Base-by-base conservation (phyloP, 2,797 vertebrate genomes). In the Pygocentrus nattereri region DNA sequence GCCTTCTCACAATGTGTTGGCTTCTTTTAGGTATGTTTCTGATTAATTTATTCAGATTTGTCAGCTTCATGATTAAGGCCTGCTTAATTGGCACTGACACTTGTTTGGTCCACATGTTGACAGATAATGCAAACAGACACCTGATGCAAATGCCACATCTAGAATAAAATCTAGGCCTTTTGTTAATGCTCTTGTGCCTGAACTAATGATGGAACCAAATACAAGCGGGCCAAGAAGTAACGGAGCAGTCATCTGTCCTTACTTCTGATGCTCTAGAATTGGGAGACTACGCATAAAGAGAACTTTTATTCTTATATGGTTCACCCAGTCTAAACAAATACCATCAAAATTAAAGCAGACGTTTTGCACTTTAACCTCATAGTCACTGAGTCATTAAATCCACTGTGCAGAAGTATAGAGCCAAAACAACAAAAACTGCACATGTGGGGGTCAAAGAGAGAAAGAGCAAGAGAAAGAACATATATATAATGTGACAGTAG, bases 401-500 rank as follows among this genome's bases (percentile, higher is more conserved):
- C 21, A 44, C 10, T 11, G 41, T 44, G 41, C 41, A 41, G 34
- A 12, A n/a, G 64, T 68, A 44, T 8, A 15, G 31, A 68, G 34
- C 64, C 38, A 41, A 44, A 44, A 44, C 15, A 70, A 49, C 11
- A 47, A 8, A 70, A 70, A 47, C 23, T 49, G 41, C 11, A 5
- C n/a, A 49, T 70, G 41, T 70, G 11, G 15, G 68, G 13, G 23
- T 47, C 49, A 44, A 47, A 50, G 25, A 34, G 15, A 64, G 25
- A 54, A 13, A 72, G 44, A 25, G 50, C 25, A 47, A 23, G 23
- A 25, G 21, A 38, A 38, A 23, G 21, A 30, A 68, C 50, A 67
- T 21, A 25, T 69, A 21, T 58, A 68, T 70, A 68, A 49, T 47
- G 68, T 70, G 68, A 34, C 41, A 58, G 50, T 7, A 44, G 47